A percentile compares a stretch with the other conserved stretches of the same genome.
phyloP scores from a whole-genome alignment of 2,888 invertebrate species.

The Drosophila vallismaia region DNA sequence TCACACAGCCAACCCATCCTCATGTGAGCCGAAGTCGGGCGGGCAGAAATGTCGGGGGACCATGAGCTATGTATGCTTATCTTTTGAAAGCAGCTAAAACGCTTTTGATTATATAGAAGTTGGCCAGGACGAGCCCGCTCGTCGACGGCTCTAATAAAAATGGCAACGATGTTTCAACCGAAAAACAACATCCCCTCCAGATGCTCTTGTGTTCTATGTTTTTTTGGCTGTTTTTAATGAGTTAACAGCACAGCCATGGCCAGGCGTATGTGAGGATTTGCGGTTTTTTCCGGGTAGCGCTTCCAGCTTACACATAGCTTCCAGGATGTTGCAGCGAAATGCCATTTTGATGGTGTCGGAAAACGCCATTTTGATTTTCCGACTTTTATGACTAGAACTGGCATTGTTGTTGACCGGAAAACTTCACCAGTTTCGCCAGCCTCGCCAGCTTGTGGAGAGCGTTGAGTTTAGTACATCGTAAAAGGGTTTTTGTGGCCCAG shows the following conservation, averaged over 20 bases:
- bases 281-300: constrained; percentile 5
- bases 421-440: background rate
- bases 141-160: constrained; percentile 38
- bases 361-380: constrained; percentile 48
- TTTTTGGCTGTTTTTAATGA: constrained; percentile 45
- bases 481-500: constrained; percentile 44
- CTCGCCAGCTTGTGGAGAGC: constrained; percentile 23
- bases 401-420: constrained; percentile 29
- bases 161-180: constrained; percentile 34
- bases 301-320: background rate
- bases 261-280: constrained; percentile 22
- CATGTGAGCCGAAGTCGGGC: constrained; percentile 6
- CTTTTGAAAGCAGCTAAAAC: constrained; percentile 49
- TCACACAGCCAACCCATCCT: constrained; percentile 47
- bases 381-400: constrained; percentile 36
- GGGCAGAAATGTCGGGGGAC: background rate
- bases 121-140: constrained; percentile 28
- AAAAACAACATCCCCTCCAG: constrained; percentile 7
- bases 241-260: constrained; percentile 24
- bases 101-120: constrained; percentile 52
- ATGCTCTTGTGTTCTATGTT: constrained; percentile 3
- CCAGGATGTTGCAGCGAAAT: constrained; percentile 23
- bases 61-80: constrained; percentile 38
- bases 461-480: constrained; percentile 57
- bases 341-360: constrained; percentile 35